Conservation (phyloP, 2,888 invertebrate genomes). For the Psylliodes chrysocephalus region DNA sequence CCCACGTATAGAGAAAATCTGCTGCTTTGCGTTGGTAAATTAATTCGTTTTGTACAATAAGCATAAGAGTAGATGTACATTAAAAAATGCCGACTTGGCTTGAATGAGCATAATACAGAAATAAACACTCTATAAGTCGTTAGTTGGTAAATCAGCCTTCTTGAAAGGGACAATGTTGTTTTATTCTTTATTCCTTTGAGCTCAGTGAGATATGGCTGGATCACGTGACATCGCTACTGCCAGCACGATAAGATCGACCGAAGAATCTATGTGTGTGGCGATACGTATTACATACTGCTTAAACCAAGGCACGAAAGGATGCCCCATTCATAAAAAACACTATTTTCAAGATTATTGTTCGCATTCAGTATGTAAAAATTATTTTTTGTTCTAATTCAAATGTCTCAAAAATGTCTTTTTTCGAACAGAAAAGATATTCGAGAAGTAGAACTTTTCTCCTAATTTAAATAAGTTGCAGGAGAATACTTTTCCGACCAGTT, state of each 20-base stretch:
- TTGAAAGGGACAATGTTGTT: slow-evolving; percentile 31
- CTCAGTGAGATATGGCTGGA: slow-evolving; percentile 40
- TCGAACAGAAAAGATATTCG: too few species aligned
- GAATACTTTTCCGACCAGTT: too few species aligned
- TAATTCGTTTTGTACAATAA: not conserved
- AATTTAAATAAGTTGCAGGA: too few species aligned
- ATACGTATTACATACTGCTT: slow-evolving; percentile 16
- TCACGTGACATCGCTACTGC: slow-evolving; percentile 46
- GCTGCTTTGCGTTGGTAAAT: not conserved
- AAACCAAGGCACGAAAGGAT: too few species aligned
- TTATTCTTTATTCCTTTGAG: slow-evolving; percentile 36
- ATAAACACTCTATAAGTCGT: slow-evolving; percentile 8
- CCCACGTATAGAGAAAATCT: too few species aligned
- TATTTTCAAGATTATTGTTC: too few species aligned
- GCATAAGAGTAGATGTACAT: not conserved
- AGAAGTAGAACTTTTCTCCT: too few species aligned
- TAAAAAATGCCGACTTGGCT: slow-evolving; percentile 8
- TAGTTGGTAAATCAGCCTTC: slow-evolving; percentile 33
- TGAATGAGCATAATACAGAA: slow-evolving; percentile 1
- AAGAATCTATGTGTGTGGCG: slow-evolving; percentile 43
- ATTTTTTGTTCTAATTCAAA: too few species aligned
- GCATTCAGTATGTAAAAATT: too few species aligned
- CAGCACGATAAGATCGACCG: slow-evolving; percentile 44
- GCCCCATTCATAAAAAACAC: too few species aligned
- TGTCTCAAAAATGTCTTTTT: too few species aligned